These are phyloP conservation scores for Pherbina coryleti DNA, from an alignment of 2,888 invertebrate species.

Conservation along the genomic window DNA sequence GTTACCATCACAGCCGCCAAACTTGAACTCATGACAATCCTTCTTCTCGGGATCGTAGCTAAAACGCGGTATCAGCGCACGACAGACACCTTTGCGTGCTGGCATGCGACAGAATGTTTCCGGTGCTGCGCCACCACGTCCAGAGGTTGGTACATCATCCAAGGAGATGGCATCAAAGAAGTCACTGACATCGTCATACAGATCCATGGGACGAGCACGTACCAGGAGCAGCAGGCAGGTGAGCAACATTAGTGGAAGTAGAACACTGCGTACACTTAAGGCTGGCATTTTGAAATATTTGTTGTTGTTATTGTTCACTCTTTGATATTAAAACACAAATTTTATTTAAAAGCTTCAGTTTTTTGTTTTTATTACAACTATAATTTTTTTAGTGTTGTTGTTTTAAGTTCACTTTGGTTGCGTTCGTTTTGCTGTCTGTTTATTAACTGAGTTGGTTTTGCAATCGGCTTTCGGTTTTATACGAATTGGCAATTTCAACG, in stretches of 20 bases:
- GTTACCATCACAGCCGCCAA: slow-evolving; percentile 74
- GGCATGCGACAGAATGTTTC: slow-evolving; percentile 67
- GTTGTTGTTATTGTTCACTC: neutral
- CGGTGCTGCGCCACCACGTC: slow-evolving; percentile 56
- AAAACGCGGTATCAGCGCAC: slow-evolving; percentile 68
- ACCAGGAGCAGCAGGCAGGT: neutral
- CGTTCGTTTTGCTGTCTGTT: slow-evolving; percentile 41
- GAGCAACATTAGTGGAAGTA: neutral
- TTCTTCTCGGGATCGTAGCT: slow-evolving; percentile 70
- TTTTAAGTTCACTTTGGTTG: slow-evolving; percentile 2
- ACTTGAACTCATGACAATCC: slow-evolving; percentile 72
- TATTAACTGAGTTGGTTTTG: slow-evolving; percentile 54
- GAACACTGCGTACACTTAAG: neutral
- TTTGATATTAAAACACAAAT: neutral
- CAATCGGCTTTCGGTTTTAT: slow-evolving; percentile 58
- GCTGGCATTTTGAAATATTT: neutral
- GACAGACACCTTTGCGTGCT: slow-evolving; percentile 68
- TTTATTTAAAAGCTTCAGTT: neutral
- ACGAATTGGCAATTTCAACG: slow-evolving; percentile 45
- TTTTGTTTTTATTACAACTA: neutral
- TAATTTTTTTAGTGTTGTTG: neutral
- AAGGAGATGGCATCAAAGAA: slow-evolving; percentile 66
- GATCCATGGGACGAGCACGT: slow-evolving; percentile 59
- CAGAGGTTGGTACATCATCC: slow-evolving; percentile 64
- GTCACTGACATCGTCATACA: slow-evolving; percentile 67